A percentile compares a stretch with the other conserved stretches of the same genome.
Evolutionary conservation across 2,113 vertebrate species (phyloP).

Genomic region (Thalassoma bifasciatum): DNA sequence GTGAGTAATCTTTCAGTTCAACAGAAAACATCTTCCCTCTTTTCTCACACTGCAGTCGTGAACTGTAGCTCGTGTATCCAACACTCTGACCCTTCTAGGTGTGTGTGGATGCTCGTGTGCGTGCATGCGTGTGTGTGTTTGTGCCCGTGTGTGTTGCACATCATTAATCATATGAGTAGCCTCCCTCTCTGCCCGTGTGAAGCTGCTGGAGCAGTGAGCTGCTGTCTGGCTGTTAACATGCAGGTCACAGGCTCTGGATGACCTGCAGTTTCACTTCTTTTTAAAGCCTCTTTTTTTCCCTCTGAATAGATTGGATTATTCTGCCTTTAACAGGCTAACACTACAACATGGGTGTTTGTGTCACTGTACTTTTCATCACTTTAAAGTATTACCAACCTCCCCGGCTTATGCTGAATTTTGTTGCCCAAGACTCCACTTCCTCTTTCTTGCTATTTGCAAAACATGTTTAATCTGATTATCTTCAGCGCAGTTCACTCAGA

Average conservation of each 20-base stretch:
- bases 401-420: not conserved
- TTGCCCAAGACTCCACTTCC: slow-evolving; percentile 20
- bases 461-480: slow-evolving; percentile 10
- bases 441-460: not conserved
- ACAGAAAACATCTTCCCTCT: not conserved
- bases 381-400: not conserved
- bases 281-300: not conserved
- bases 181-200: not conserved
- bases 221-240: slow-evolving; percentile 7
- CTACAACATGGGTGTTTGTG: not conserved
- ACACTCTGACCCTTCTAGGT: not conserved
- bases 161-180: slow-evolving; percentile 7
- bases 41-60: not conserved
- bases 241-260: not conserved
- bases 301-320: not conserved
- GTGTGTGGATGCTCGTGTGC: not conserved
- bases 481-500: not conserved
- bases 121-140: too few species aligned
- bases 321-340: not conserved
- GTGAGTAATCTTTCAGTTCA: not conserved
- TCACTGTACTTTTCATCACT: slow-evolving; percentile 1
- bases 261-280: not conserved
- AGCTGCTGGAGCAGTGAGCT: slow-evolving; percentile 1
- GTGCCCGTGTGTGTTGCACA: not conserved
- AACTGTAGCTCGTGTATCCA: not conserved